Evolutionary conservation across 2,888 invertebrate genomes (phyloP), one percentile per base, ranked within the genome.

Genomic region (Celastrina argiolus): DNA sequence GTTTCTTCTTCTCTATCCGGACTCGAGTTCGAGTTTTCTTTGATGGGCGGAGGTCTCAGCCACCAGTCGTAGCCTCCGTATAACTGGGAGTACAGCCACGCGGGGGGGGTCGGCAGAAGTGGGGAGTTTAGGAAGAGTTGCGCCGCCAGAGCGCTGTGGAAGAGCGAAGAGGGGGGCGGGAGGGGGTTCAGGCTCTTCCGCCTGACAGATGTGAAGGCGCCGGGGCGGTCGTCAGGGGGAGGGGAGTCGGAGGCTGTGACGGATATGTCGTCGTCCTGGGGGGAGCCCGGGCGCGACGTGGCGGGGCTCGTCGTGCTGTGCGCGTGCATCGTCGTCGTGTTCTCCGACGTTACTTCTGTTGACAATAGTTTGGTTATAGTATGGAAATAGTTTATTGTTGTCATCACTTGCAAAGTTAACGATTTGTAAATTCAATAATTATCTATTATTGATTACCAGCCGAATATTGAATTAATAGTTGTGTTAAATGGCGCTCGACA

Each of bases 71-170:
- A 94, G 67, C 92, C 93, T 36, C 94, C 94, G 78, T 96, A 96
- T 1, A 96, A 87, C 76, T 96, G 96, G 0, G 95, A 95, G 76
- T 96, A 96, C 5, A 96, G 83, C 96, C 95, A 96, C 69, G 95
- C 95, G 42, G 94, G 94, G 6, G 95, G 95, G 0, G 95, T 95
- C 0, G 95, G 96, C 69, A 96, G 83, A 14, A 96, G 85, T 0
- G 95, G 95, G 4, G 95, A 93, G 77, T 96, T 95, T 42, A 96
- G 89, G 77, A 96, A 95, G 64, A 96, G 85, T 80, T 95, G 95
- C 0, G 95, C 95, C 0, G 95, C 95, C 74, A 88, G 75, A 68
- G 86, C 88, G 71, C 85, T 89, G 71, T 80, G 93, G 85, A 84
- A 93, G 71, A 82, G 78, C 63, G 84, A 87, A 2, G 93, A 92